Evolutionary conservation across 2,888 invertebrate genomes (phyloP).

Genomic region (Ligdia adustata): DNA sequence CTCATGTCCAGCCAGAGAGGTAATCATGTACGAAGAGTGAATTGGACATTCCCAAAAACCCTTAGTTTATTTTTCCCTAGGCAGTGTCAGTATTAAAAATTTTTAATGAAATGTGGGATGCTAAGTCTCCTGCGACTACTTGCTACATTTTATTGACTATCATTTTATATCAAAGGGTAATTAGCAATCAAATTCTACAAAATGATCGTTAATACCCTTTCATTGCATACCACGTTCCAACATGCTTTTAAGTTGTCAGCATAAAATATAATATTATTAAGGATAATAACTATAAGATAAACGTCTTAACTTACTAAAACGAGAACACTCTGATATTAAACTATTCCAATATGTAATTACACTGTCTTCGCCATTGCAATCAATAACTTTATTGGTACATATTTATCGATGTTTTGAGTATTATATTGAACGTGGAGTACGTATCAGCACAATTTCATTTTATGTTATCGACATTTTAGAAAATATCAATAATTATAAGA

Average conservation of each 20-base stretch:
- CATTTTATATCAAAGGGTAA: neutral
- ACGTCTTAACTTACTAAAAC: conserved; percentile 13
- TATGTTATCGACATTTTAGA: no score
- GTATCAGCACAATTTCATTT: neutral
- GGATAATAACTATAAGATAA: conserved; percentile 7
- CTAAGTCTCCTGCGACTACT: no score
- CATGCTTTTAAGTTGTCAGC: conserved; percentile 11
- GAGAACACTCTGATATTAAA: conserved; percentile 8
- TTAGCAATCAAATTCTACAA: neutral
- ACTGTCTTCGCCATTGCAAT: conserved; percentile 10
- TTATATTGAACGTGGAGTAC: neutral
- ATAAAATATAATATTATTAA: conserved; percentile 7
- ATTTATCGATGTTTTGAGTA: conserved; percentile 1
- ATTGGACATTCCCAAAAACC: no score
- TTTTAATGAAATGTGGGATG: no score
- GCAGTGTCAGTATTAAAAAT: no score
- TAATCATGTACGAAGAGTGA: no score
- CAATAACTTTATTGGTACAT: conserved; percentile 5
- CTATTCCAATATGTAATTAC: conserved; percentile 18
- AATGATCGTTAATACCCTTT: neutral
- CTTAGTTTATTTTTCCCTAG: no score
- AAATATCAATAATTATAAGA: no score
- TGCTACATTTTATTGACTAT: no score
- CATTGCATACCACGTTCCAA: neutral
- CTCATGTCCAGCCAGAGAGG: no score